phyloP scores from a whole-genome alignment of 2,797 vertebrate genomes.

The Hypotaenidia philippensis region DNA sequence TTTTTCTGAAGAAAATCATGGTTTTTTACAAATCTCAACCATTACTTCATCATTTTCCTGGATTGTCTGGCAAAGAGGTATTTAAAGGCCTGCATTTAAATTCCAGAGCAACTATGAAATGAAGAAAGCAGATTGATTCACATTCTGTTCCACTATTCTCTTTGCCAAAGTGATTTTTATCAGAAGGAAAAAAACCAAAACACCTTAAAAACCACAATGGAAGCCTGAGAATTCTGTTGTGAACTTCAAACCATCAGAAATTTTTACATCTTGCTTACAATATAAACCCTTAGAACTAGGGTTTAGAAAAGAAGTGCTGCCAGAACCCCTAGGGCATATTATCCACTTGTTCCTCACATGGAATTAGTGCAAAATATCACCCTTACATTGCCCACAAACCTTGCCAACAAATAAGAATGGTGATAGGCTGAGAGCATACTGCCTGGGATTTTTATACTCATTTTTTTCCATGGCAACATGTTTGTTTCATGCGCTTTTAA shows the following conservation, averaged over 20 bases:
- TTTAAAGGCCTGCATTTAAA: slow-evolving; percentile 37
- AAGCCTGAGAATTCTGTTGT: slow-evolving; percentile 1
- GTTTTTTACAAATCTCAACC: slow-evolving; percentile 7
- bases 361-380: slow-evolving; percentile 38
- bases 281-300: background rate
- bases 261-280: background rate
- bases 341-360: background rate
- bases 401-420: background rate
- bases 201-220: background rate
- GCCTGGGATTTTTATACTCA: slow-evolving; percentile 14
- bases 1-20: background rate
- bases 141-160: slow-evolving; percentile 41
- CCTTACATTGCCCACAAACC: background rate
- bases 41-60: slow-evolving; percentile 17
- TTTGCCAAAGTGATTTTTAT: slow-evolving; percentile 56
- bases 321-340: background rate
- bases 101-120: background rate
- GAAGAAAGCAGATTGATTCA: slow-evolving; percentile 60
- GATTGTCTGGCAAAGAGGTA: slow-evolving; percentile 15
- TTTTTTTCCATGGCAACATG: slow-evolving; percentile 32
- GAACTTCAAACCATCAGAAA: background rate
- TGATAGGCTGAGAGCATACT: background rate
- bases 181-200: background rate
- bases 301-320: background rate
- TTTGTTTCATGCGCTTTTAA: background rate